Evolutionary conservation across 1,140 invertebrate genomes (phyloP).

Genomic region (Mamestra configurata): DNA sequence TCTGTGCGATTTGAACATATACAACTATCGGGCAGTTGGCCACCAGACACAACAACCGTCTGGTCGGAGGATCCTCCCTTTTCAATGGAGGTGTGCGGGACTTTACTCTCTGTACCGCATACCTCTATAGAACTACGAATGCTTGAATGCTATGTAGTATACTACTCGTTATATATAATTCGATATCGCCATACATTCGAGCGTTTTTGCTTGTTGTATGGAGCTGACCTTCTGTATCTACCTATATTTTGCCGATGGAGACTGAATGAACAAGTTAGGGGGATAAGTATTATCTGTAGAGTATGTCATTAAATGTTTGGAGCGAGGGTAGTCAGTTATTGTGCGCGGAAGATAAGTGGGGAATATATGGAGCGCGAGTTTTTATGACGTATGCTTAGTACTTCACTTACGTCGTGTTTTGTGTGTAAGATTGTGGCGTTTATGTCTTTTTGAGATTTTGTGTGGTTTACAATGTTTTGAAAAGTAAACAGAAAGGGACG

Average conservation of each 20-base stretch:
- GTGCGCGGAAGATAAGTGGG: conserved; percentile 22
- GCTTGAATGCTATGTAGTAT: no score
- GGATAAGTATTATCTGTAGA: conserved; percentile 32
- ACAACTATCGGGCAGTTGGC: no score
- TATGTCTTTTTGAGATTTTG: neutral
- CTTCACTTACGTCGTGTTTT: neutral
- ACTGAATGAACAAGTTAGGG: conserved; percentile 11
- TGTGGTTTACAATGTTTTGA: neutral
- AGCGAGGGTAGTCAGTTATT: conserved; percentile 23
- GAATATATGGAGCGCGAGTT: conserved; percentile 3
- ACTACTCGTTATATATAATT: no score
- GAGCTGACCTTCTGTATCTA: neutral
- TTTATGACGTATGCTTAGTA: conserved; percentile 31
- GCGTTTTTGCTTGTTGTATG: neutral
- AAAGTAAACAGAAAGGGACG: no score
- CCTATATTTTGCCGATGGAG: neutral
- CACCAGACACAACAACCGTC: no score
- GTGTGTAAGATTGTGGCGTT: conserved; percentile 5
- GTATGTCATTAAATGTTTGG: conserved; percentile 40
- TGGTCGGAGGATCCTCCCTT: no score
- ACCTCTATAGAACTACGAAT: no score
- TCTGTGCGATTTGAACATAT: no score
- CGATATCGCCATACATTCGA: no score
- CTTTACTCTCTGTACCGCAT: no score
- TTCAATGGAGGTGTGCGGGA: no score